Percentiles rank a stretch among this genome's conserved stretches.
Conservation (phyloP, 1,140 invertebrate species). For the Episyrphus balteatus region DNA sequence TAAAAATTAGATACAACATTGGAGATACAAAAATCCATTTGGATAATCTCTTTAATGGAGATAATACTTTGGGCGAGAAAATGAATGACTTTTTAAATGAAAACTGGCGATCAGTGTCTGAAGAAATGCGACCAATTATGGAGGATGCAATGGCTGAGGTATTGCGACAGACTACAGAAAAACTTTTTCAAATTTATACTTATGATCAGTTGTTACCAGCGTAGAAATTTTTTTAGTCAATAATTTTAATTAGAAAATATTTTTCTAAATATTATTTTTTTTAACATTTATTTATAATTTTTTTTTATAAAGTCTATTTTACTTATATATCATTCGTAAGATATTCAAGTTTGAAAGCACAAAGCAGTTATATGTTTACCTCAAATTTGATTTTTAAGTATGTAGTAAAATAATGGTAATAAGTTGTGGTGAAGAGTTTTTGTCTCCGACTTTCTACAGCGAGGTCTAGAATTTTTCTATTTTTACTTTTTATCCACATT, state of each 20-base stretch:
- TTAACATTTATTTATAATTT: too few species aligned
- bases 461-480: too few species aligned
- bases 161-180: constrained; percentile 47
- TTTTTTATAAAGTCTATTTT: too few species aligned
- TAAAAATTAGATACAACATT: constrained; percentile 50
- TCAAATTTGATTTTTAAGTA: too few species aligned
- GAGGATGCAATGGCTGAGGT: constrained; percentile 42
- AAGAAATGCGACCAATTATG: constrained; percentile 45
- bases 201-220: constrained; percentile 27
- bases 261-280: not conserved
- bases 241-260: not conserved
- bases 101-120: constrained; percentile 45
- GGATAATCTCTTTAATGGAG: constrained; percentile 58
- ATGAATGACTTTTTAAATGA: constrained; percentile 52
- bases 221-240: not conserved
- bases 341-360: too few species aligned
- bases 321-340: too few species aligned
- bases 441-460: too few species aligned
- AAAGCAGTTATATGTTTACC: too few species aligned
- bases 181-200: constrained; percentile 29
- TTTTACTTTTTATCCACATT: too few species aligned
- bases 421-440: too few species aligned
- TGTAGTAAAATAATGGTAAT: too few species aligned
- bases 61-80: constrained; percentile 47
- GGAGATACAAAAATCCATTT: constrained; percentile 48